phyloP scores from a whole-genome alignment of 92 coral and sea anemone genomes.

The Zoanthus sansibaricus region DNA sequence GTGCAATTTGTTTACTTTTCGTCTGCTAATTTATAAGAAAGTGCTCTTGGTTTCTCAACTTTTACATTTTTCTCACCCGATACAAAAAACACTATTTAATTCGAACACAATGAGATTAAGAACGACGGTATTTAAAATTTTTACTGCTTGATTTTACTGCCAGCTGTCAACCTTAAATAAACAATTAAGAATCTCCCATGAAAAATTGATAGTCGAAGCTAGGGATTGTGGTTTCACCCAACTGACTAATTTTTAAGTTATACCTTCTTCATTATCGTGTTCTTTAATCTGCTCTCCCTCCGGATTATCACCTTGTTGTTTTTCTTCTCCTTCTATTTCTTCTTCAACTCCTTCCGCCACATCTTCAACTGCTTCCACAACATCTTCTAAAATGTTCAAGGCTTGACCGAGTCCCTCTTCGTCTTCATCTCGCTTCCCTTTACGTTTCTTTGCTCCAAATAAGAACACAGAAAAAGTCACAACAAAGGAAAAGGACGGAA shows the following conservation, averaged over 20 bases:
- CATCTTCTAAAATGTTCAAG: constrained; percentile 77
- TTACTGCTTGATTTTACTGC: neutral
- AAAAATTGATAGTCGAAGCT: neutral
- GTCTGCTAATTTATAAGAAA: too few relatives aligned
- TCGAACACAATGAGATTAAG: neutral
- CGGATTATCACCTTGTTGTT: constrained; percentile 56
- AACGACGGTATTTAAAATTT: neutral
- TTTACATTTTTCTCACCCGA: too few relatives aligned
- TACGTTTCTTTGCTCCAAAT: constrained; percentile 90
- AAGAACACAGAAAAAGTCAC: constrained; percentile 86
- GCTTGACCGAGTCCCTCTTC: constrained; percentile 78
- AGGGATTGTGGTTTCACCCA: neutral
- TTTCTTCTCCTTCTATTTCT: constrained; percentile 63
- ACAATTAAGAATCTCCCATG: constrained; percentile 17
- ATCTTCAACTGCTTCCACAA: constrained; percentile 77
- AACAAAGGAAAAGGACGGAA: constrained; percentile 85
- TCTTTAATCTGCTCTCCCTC: constrained; percentile 33
- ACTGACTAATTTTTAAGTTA: neutral
- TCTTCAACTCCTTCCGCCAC: constrained; percentile 89
- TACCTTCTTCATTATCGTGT: constrained; percentile 40
- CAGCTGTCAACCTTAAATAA: neutral
- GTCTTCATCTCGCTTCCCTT: constrained; percentile 83
- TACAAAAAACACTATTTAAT: neutral
- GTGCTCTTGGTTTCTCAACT: too few relatives aligned
- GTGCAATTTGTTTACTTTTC: too few relatives aligned